phyloP scores from a whole-genome alignment of 2,888 invertebrate species.

The Apamea anceps region DNA sequence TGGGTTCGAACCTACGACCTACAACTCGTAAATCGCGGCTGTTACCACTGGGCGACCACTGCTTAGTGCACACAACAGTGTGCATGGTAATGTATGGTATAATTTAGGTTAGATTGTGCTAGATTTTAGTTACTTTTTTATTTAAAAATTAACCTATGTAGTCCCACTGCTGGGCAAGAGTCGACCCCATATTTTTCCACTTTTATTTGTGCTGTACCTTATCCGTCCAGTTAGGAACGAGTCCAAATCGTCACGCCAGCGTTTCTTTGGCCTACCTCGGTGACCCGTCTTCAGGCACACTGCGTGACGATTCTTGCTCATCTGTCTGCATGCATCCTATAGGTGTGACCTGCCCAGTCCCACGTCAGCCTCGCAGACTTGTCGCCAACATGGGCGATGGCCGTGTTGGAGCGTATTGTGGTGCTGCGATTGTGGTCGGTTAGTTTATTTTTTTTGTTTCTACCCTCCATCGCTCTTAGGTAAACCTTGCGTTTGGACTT shows the following conservation, averaged over 20 bases:
- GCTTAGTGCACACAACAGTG: no score
- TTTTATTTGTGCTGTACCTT: background rate
- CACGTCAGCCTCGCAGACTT: background rate
- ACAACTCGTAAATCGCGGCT: no score
- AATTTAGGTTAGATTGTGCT: background rate
- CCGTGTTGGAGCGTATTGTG: background rate
- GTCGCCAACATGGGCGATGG: background rate
- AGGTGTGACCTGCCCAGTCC: background rate
- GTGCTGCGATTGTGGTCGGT: background rate
- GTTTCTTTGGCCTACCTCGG: background rate
- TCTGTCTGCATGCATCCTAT: background rate
- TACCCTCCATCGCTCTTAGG: background rate
- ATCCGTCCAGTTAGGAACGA: background rate
- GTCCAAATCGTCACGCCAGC: background rate
- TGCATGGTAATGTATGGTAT: background rate
- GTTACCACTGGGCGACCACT: no score
- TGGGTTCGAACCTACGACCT: no score
- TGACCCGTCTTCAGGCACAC: background rate
- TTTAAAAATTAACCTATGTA: background rate
- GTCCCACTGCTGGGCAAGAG: fast-evolving
- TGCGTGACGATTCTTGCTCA: background rate
- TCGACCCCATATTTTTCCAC: background rate
- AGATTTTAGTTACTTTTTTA: background rate
- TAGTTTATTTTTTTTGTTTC: background rate
- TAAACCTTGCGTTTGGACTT: background rate